These are phyloP conservation scores for Gymnoscelis rufifasciata DNA, from an alignment of 2,888 invertebrate genomes.

Conservation along the genomic window DNA sequence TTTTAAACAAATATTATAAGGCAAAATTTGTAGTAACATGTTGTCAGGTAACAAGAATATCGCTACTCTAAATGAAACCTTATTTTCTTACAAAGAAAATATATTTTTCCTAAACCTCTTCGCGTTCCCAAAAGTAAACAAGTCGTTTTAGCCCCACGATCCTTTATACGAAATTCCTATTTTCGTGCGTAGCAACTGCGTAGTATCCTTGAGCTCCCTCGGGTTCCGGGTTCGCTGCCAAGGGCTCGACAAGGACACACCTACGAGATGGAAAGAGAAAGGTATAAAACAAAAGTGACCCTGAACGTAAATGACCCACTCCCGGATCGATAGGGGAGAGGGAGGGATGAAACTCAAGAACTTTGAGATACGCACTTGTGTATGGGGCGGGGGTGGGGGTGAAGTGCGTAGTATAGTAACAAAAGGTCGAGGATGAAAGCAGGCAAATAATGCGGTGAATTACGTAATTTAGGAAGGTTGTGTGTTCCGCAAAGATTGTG, in stretches of 20 bases:
- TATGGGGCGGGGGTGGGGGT: neutral
- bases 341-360: constrained; percentile 9
- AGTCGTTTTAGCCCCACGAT: constrained; percentile 1
- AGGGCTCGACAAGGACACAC: constrained; percentile 38
- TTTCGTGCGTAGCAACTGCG: constrained; percentile 19
- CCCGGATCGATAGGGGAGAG: constrained; percentile 48
- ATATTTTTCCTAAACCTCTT: neutral
- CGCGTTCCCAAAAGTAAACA: constrained; percentile 7
- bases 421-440: constrained; percentile 9
- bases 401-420: constrained; percentile 4
- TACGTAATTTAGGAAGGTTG: constrained; percentile 6
- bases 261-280: constrained; percentile 35
- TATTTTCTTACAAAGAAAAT: neutral
- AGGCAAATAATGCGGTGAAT: neutral
- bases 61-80: neutral
- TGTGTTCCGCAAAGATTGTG: neutral
- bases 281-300: constrained; percentile 54
- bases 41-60: too few relatives aligned
- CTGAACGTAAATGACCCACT: constrained; percentile 53
- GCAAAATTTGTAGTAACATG: too few relatives aligned
- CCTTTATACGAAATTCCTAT: constrained; percentile 3
- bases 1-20: too few relatives aligned
- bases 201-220: constrained; percentile 22
- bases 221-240: constrained; percentile 41
- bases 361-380: neutral